These are phyloP conservation scores for Murina feae DNA, from an alignment of 2,113 vertebrate species.

Conservation along the genomic window DNA sequence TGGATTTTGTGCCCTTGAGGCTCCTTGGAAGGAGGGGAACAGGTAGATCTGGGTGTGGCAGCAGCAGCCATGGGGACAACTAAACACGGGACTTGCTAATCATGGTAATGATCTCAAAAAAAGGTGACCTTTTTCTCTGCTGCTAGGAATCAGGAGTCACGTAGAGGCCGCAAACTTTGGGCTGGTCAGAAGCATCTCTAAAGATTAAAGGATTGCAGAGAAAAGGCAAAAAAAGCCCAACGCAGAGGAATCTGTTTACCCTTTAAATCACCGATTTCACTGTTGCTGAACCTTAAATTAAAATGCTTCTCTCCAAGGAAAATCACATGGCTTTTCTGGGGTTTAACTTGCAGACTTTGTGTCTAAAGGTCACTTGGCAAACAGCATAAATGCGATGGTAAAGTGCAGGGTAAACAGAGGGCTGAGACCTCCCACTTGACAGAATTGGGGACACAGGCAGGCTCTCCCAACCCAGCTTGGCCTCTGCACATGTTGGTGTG, in stretches of 20 bases:
- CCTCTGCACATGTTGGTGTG: not conserved
- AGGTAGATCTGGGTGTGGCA: not conserved
- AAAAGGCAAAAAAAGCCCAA: not conserved
- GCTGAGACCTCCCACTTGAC: not conserved
- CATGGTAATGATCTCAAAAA: not conserved
- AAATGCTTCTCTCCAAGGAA: slow-evolving; percentile 39
- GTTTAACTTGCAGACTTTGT: not conserved
- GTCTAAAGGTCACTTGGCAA: slow-evolving; percentile 54
- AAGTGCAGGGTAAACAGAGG: not conserved
- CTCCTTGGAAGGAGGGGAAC: not conserved
- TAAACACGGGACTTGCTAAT: not conserved
- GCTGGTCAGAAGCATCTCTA: not conserved
- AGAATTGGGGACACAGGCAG: fast-evolving
- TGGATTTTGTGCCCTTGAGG: not conserved
- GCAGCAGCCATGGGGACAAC: not conserved
- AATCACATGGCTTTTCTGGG: not conserved
- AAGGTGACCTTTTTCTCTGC: not conserved
- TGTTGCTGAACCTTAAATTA: slow-evolving; percentile 29
- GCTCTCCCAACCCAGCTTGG: not conserved
- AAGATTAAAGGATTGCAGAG: not conserved
- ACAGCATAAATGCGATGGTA: not conserved
- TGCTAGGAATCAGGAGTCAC: not conserved
- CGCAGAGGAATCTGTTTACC: not conserved
- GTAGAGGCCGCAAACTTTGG: not conserved
- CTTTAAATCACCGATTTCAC: not conserved